A percentile compares a stretch with the other conserved stretches of the same genome.
These are phyloP conservation scores for Phania funesta DNA, from an alignment of 2,888 invertebrate species.

Conservation along the genomic window DNA sequence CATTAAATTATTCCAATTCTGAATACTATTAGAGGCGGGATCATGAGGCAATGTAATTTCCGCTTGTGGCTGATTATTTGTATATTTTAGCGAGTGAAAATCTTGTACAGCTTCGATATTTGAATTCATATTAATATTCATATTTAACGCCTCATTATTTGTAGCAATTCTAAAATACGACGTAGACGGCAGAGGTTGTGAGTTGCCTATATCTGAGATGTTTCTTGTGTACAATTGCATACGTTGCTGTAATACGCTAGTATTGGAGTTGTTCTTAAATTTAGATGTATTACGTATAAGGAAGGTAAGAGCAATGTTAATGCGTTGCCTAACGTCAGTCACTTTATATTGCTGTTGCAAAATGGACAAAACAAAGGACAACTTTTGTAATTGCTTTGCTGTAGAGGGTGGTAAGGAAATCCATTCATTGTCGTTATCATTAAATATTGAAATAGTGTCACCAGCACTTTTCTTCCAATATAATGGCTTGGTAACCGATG, in stretches of 20 bases:
- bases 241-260: slow-evolving; percentile 25
- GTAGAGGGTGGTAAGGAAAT: slow-evolving; percentile 49
- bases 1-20: slow-evolving; percentile 33
- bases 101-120: slow-evolving; percentile 15
- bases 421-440: slow-evolving; percentile 57
- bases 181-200: slow-evolving; percentile 1
- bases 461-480: slow-evolving; percentile 52
- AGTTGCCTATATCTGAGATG: slow-evolving; percentile 5
- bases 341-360: slow-evolving; percentile 52
- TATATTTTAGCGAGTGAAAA: neutral
- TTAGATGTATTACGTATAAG: slow-evolving; percentile 51
- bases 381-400: slow-evolving; percentile 32
- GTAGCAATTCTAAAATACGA: slow-evolving; percentile 33
- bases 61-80: neutral
- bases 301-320: slow-evolving; percentile 50
- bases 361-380: slow-evolving; percentile 57
- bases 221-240: slow-evolving; percentile 18
- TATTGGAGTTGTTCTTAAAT: slow-evolving; percentile 17
- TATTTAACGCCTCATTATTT: slow-evolving; percentile 27
- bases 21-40: neutral
- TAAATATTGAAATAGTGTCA: slow-evolving; percentile 51
- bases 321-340: slow-evolving; percentile 42
- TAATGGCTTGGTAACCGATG: slow-evolving; percentile 34
- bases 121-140: slow-evolving; percentile 15
- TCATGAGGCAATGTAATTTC: neutral